Conservation (phyloP, 2,113 vertebrate species). For the Anarrhichthys ocellatus region DNA sequence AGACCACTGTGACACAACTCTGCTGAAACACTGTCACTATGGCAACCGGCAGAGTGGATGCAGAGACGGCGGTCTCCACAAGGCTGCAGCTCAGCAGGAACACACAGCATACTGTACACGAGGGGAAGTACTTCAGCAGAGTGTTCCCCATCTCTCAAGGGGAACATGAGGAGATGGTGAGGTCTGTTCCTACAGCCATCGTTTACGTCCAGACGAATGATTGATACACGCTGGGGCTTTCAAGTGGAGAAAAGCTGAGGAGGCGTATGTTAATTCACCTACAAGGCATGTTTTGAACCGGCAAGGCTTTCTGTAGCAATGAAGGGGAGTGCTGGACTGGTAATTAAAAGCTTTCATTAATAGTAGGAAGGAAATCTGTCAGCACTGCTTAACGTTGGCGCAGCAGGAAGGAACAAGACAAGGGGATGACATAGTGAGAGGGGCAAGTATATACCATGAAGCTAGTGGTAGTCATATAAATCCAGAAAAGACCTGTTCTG, state of each 20-base stretch:
- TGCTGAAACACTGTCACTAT: slow-evolving; percentile 59
- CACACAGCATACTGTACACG: not conserved
- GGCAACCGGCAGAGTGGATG: slow-evolving; percentile 68
- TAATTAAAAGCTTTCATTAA: slow-evolving; percentile 33
- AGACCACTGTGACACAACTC: slow-evolving; percentile 42
- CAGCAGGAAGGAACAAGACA: slow-evolving; percentile 1
- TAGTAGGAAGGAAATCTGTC: slow-evolving; percentile 5
- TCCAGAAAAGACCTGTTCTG: not conserved
- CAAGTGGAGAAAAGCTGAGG: slow-evolving; percentile 46
- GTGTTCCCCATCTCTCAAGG: slow-evolving; percentile 16
- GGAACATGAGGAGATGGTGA: slow-evolving; percentile 33
- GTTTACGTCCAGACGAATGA: slow-evolving; percentile 39
- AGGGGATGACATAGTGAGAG: not conserved
- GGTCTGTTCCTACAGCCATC: slow-evolving; percentile 46
- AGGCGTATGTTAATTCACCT: slow-evolving; percentile 20
- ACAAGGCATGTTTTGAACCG: slow-evolving; percentile 4
- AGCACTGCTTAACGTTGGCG: not conserved
- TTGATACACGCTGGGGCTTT: slow-evolving; percentile 22
- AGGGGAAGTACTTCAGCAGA: slow-evolving; percentile 46
- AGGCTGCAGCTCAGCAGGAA: slow-evolving; percentile 43
- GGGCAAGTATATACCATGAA: not conserved
- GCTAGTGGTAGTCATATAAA: not conserved
- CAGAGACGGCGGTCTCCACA: slow-evolving; percentile 50
- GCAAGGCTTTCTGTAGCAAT: slow-evolving; percentile 10
- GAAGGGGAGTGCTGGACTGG: not conserved